phyloP scores from a whole-genome alignment of 1,140 invertebrate species.

The Vanessa atalanta region DNA sequence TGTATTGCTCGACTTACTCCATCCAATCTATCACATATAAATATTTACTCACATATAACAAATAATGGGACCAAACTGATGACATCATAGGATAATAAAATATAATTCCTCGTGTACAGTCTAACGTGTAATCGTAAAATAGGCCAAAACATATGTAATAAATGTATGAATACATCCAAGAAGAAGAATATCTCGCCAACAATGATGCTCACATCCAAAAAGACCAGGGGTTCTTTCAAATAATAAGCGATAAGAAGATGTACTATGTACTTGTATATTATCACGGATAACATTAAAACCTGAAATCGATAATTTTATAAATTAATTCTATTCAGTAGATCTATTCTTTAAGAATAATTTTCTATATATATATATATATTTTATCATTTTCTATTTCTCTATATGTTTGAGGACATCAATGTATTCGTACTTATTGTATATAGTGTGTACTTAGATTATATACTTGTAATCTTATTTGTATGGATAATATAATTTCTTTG shows the following conservation, averaged over 20 bases:
- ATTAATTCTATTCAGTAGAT: not conserved
- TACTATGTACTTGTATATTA: conserved; percentile 56
- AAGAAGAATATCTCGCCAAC: conserved; percentile 52
- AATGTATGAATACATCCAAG: conserved; percentile 53
- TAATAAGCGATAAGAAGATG: conserved; percentile 58
- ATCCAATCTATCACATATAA: no score
- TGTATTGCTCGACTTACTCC: no score
- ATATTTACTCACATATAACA: conserved; percentile 54
- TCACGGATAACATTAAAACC: conserved; percentile 43
- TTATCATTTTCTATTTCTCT: not conserved
- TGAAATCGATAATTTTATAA: conserved; percentile 37
- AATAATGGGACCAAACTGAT: conserved; percentile 50
- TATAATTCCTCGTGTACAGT: conserved; percentile 51
- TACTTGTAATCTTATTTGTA: no score
- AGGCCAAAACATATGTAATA: conserved; percentile 63
- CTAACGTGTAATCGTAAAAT: conserved; percentile 56
- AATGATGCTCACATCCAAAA: conserved; percentile 45
- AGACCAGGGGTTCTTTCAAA: conserved; percentile 31
- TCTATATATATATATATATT: conserved; percentile 1
- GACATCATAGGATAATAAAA: conserved; percentile 54
- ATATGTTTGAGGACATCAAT: no score
- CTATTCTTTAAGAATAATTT: not conserved
- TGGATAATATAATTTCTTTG: no score
- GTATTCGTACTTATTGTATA: no score
- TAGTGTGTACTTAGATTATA: no score